Percentiles rank a stretch among this genome's conserved stretches.
Evolutionary conservation across 2,113 vertebrate genomes (phyloP).

Genomic region (Callipepla squamata): DNA sequence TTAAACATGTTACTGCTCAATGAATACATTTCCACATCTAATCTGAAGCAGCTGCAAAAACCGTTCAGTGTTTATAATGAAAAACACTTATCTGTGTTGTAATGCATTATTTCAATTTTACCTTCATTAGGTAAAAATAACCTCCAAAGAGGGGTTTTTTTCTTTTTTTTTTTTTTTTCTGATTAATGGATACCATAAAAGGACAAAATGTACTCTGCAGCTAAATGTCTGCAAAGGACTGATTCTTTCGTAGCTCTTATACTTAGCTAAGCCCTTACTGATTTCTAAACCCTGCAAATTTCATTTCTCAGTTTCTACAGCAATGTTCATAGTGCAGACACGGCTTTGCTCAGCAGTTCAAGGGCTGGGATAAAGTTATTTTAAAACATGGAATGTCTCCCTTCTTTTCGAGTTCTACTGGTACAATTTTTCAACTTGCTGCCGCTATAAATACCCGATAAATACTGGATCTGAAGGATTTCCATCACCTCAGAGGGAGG

Average conservation of each 20-base stretch:
- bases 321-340: not conserved
- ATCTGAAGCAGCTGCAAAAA: conserved; percentile 26
- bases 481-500: not conserved
- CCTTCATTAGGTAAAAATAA: not conserved
- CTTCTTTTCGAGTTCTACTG: not conserved
- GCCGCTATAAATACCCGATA: not conserved
- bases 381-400: not conserved
- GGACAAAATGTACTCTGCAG: not conserved
- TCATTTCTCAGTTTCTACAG: conserved; percentile 12
- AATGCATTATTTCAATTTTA: not conserved
- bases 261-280: not conserved
- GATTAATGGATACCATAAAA: not conserved
- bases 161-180: not conserved
- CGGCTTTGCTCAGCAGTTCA: not conserved
- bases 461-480: not conserved
- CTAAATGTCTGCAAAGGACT: not conserved
- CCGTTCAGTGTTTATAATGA: not conserved
- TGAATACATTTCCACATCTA: conserved; percentile 51
- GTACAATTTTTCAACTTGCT: not conserved
- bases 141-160: not conserved
- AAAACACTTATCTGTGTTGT: not conserved
- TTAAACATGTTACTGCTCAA: conserved; percentile 12
- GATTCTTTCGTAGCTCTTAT: not conserved
- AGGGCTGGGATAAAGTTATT: not conserved
- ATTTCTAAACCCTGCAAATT: not conserved